These are phyloP conservation scores for Aspiorhynchus laticeps DNA, from an alignment of 2,113 vertebrate genomes.

Conservation along the genomic window DNA sequence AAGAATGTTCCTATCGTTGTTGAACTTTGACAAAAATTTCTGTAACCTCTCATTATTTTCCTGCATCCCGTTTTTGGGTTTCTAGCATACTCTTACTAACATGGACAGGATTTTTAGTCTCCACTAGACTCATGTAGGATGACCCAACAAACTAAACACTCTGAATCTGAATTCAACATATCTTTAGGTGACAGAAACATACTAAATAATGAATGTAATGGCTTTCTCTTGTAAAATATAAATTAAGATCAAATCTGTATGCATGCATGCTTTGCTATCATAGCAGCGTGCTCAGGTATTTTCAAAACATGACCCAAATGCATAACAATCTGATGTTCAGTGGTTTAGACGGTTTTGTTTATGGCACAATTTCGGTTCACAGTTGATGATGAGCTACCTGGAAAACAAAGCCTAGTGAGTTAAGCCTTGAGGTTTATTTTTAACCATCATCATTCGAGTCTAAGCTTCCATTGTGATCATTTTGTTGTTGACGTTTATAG, in stretches of 20 bases:
- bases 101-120: not conserved
- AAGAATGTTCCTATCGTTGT: slow-evolving; percentile 28
- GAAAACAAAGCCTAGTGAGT: not conserved
- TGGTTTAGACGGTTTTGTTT: slow-evolving; percentile 9
- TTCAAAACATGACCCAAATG: slow-evolving; percentile 38
- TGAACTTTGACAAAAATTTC: not conserved
- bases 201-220: not conserved
- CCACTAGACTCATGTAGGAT: not conserved
- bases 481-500: not conserved
- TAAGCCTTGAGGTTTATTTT: slow-evolving; percentile 20
- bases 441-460: not conserved
- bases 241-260: not conserved
- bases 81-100: not conserved
- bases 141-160: not conserved
- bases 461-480: slow-evolving; percentile 10
- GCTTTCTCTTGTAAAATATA: not conserved
- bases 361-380: not conserved
- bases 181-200: not conserved
- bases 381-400: not conserved
- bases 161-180: not conserved
- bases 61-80: not conserved
- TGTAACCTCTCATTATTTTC: not conserved
- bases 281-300: slow-evolving; percentile 11
- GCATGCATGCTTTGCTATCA: not conserved
- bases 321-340: slow-evolving; percentile 24